Evolutionary conservation across 2,797 vertebrate genomes (phyloP).

Genomic region (Staurois parvus): DNA sequence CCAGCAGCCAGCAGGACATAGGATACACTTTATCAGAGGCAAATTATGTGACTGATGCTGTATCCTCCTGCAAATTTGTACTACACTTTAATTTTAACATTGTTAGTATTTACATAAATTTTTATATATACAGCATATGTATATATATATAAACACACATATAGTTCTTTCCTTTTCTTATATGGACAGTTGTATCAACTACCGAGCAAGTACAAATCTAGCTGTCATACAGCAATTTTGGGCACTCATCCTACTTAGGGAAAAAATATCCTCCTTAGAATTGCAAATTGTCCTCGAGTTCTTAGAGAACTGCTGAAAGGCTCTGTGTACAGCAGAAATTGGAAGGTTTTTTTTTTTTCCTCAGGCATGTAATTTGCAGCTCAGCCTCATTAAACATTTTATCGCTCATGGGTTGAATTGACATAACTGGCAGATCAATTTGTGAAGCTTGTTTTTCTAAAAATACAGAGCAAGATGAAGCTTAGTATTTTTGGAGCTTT

Average conservation of each 20-base stretch:
- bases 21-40: too few relatives aligned
- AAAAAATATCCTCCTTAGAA: conserved; percentile 45
- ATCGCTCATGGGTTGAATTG: conserved; percentile 34
- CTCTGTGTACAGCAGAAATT: conserved; percentile 8
- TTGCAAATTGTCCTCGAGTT: conserved; percentile 46
- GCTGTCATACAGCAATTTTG: conserved; percentile 36
- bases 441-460: conserved; percentile 22
- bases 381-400: conserved; percentile 48
- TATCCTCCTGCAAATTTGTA: too few relatives aligned
- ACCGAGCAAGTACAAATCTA: conserved; percentile 17
- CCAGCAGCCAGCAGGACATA: too few relatives aligned
- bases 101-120: too few relatives aligned
- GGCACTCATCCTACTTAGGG: conserved; percentile 33
- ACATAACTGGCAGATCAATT: conserved; percentile 29
- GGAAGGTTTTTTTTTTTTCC: conserved; percentile 29
- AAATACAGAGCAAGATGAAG: not conserved
- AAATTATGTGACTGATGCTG: too few relatives aligned
- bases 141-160: not conserved
- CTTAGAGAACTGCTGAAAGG: conserved; percentile 19
- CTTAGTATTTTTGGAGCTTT: not conserved
- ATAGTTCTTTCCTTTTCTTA: not conserved
- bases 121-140: too few relatives aligned
- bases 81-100: too few relatives aligned
- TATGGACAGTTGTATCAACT: conserved; percentile 6
- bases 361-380: conserved; percentile 19